Evolutionary conservation across 2,888 invertebrate species (phyloP).

Genomic region (Spatulosminthurus flaviceps): DNA sequence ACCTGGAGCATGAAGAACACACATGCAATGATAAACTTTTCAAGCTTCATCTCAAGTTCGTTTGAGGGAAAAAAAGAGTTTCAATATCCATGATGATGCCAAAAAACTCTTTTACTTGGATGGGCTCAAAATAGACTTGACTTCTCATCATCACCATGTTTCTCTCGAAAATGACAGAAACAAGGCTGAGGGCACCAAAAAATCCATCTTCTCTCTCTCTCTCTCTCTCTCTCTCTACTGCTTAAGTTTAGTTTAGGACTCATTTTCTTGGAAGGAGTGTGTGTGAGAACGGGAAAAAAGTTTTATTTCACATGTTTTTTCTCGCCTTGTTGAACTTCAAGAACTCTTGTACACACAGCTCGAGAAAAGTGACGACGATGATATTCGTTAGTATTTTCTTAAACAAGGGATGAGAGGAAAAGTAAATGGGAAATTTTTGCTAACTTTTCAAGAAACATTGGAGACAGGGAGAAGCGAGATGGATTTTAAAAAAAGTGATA

Average conservation of each 20-base stretch:
- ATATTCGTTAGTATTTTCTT: constrained; percentile 2
- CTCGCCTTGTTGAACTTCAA: neutral
- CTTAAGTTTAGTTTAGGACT: no score
- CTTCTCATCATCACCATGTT: constrained; percentile 36
- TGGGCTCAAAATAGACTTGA: constrained; percentile 37
- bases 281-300: neutral
- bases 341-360: neutral
- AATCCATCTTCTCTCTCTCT: neutral
- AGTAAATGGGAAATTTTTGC: neutral
- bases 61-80: neutral
- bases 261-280: no score
- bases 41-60: constrained; percentile 5
- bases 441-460: neutral
- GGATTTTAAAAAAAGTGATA: neutral
- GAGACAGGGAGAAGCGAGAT: neutral
- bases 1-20: constrained; percentile 18
- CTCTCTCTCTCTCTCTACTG: neutral
- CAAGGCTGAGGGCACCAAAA: constrained; percentile 15
- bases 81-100: constrained; percentile 23
- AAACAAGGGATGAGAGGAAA: neutral
- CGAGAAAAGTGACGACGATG: neutral
- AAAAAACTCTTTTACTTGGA: constrained; percentile 16
- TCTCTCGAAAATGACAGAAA: constrained; percentile 23
- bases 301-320: neutral
- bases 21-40: constrained; percentile 24